Percentiles rank a stretch among this genome's conserved stretches.
These are phyloP conservation scores for Troides helena DNA, from an alignment of 2,888 invertebrate species.

Conservation along the genomic window DNA sequence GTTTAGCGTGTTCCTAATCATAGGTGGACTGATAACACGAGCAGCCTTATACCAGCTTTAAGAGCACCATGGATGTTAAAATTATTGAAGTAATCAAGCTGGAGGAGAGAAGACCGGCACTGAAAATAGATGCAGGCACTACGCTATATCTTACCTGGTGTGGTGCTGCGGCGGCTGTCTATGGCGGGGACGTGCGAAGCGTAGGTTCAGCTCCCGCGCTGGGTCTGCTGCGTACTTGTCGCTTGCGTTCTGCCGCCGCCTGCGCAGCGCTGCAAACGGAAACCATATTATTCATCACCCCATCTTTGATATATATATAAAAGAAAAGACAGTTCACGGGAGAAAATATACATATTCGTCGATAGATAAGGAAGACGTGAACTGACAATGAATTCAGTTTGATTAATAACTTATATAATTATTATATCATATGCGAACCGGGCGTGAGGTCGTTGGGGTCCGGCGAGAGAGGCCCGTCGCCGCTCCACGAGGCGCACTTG, in stretches of 20 bases:
- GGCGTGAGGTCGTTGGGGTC: slow-evolving; percentile 78
- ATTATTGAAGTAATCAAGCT: too few species aligned
- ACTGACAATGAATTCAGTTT: too few species aligned
- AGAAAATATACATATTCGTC: too few species aligned
- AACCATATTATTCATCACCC: background rate
- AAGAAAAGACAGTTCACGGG: too few species aligned
- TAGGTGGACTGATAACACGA: too few species aligned
- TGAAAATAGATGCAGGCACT: too few species aligned
- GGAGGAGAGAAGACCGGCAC: too few species aligned
- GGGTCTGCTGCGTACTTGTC: slow-evolving; percentile 94
- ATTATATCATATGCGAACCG: slow-evolving; percentile 51
- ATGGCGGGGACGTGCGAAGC: slow-evolving; percentile 86
- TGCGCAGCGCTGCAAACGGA: slow-evolving; percentile 79
- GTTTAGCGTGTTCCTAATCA: too few species aligned
- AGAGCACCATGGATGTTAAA: too few species aligned
- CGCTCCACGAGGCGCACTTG: slow-evolving; percentile 87
- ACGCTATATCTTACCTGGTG: slow-evolving; percentile 41
- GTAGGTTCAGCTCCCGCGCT: slow-evolving; percentile 87
- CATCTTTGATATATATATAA: background rate
- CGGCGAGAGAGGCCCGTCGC: slow-evolving; percentile 62
- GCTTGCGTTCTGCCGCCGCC: slow-evolving; percentile 84
- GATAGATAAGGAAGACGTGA: too few species aligned
- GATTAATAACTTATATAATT: too few species aligned
- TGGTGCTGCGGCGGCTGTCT: slow-evolving; percentile 65
- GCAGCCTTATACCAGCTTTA: too few species aligned